phyloP scores from a whole-genome alignment of 2,888 invertebrate species.

The Sepiola atlantica region DNA sequence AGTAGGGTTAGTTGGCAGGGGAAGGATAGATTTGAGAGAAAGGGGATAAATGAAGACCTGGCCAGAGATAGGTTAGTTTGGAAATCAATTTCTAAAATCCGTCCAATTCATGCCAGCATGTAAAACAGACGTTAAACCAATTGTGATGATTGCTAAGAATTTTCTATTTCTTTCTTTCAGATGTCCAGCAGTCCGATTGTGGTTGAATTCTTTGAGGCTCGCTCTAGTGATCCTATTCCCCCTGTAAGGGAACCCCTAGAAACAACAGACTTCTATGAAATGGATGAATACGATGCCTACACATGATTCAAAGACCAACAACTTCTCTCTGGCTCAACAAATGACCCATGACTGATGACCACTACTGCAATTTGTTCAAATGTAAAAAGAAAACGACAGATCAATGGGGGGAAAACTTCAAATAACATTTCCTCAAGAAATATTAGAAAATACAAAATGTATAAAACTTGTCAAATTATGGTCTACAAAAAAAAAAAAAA shows the following conservation, averaged over 20 bases:
- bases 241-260: conserved; percentile 51
- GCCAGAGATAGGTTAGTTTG: no score
- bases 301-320: background rate
- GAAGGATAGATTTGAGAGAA: no score
- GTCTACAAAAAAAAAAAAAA: background rate
- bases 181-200: conserved; percentile 55
- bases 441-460: background rate
- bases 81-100: no score
- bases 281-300: conserved; percentile 40
- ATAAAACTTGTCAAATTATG: background rate
- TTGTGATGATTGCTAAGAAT: no score
- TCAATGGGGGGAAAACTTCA: background rate
- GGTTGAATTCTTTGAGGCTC: conserved; percentile 53
- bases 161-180: conserved; percentile 48
- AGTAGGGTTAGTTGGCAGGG: no score
- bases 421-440: background rate
- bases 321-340: background rate
- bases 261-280: conserved; percentile 45
- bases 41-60: no score
- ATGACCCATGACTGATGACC: background rate
- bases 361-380: background rate
- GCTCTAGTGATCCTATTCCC: conserved; percentile 52
- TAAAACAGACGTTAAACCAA: no score
- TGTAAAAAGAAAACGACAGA: background rate
- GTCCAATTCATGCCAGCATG: no score